phyloP scores from a whole-genome alignment of 2,888 invertebrate genomes.

The Alviniconcha strummeri region DNA sequence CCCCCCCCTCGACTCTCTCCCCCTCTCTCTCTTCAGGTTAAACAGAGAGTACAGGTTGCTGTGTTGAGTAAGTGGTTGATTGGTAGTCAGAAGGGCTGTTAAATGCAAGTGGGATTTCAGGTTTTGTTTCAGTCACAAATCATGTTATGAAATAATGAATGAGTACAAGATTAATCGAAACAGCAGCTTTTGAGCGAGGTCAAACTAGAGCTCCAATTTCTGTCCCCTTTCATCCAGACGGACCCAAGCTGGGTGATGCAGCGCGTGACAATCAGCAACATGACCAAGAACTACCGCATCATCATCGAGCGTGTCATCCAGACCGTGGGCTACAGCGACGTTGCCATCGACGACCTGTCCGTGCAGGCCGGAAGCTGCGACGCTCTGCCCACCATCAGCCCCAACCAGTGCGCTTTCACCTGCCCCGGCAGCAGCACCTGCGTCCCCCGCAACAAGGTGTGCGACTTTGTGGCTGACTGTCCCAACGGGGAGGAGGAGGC shows the following conservation, averaged over 20 bases:
- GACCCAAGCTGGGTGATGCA: constrained; percentile 51
- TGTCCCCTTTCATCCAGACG: background rate
- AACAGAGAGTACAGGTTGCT: no score
- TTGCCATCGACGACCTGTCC: constrained; percentile 66
- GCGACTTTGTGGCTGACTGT: constrained; percentile 66
- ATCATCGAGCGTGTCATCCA: constrained; percentile 54
- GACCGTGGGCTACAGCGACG: constrained; percentile 55
- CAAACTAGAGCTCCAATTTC: no score
- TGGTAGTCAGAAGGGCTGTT: no score
- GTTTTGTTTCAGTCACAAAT: no score
- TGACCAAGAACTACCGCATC: constrained; percentile 48
- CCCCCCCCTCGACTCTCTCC: no score
- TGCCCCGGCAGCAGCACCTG: constrained; percentile 51
- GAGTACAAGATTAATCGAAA: no score
- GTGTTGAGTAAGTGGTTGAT: no score
- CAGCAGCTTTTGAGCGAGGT: no score
- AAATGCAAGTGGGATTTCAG: no score
- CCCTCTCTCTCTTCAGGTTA: no score
- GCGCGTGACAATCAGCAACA: constrained; percentile 31
- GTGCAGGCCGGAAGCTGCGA: constrained; percentile 55
- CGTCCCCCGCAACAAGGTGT: constrained; percentile 49
- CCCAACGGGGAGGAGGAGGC: constrained; percentile 60
- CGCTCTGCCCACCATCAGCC: constrained; percentile 46
- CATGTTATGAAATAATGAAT: no score
- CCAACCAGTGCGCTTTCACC: constrained; percentile 49